Evolutionary conservation across 92 coral and sea anemone species (phyloP), one percentile per base, ranked within the genome.

Genomic region (Muricea muricata): DNA sequence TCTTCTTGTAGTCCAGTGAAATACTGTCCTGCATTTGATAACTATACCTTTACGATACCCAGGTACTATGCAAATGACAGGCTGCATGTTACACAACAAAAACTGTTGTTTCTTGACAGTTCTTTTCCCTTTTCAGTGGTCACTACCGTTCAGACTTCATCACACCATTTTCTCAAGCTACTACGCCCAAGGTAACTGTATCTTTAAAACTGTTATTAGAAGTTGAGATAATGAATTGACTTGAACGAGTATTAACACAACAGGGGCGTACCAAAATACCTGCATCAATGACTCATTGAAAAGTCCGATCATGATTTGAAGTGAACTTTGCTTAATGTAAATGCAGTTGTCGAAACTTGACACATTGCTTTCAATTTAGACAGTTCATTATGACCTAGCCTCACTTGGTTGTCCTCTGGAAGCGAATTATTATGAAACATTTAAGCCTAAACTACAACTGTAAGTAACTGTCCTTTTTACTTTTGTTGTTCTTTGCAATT

Each of bases 391-490:
- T 72, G 88, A 92, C 83, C 87, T 84, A 58, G 6, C 54, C 10
- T 73, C 67, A 47, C 83, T 86, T 58, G 97, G 97, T 40, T 94
- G 98, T 60, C 98, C 98, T 10, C 68, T 92, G 40, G 54, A 88
- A 63, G 89, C 73, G 23, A 77, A 72, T 78, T 85, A 60, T 45
- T 90, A 75, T 47, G 79, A 91, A 32, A 80, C 71, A 6, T 94
- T 92, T 42, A 91, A 91, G 80, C 98, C 98, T 37, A 50, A 55
- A n/a, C 83, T 94, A 29, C 82, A 80, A 83, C 45, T 92, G 98
- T 94, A 84, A 91, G 98, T 89, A 85, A n/a, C 17, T 37, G 4
- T 37, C 9, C 42, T 37, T 9, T 37, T 37, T 8, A 32, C 48
- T 68, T 68, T 32, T 12, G 1, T 29, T 28, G 11, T 68, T 14